Conservation (phyloP, 2,888 invertebrate genomes). For the Nasonia oneida region DNA sequence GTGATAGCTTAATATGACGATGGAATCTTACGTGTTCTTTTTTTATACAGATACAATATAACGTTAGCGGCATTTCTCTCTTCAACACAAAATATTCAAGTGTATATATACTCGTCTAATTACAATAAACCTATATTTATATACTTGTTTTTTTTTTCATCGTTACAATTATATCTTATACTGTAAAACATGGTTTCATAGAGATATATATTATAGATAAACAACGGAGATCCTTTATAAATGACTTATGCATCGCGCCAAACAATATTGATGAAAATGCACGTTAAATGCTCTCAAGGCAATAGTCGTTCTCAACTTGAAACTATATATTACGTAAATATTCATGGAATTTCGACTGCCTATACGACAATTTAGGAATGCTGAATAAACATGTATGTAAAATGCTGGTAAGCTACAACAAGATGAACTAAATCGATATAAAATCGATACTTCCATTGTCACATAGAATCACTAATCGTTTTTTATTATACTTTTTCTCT, state of each 20-base stretch:
- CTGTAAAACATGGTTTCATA: not conserved
- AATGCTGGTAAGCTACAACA: not conserved
- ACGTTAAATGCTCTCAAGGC: not conserved
- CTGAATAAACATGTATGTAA: not conserved
- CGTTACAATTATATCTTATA: conserved; percentile 7
- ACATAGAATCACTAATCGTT: not conserved
- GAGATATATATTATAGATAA: not conserved
- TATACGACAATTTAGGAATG: not conserved
- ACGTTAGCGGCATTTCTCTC: not conserved
- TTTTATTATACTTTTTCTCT: not conserved
- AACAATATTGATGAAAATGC: conserved; percentile 11
- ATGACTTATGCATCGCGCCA: conserved; percentile 12
- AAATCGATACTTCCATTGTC: conserved; percentile 16
- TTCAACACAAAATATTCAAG: not conserved
- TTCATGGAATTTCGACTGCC: not conserved
- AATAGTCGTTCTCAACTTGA: not conserved
- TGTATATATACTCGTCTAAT: not conserved
- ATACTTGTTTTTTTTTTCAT: not conserved
- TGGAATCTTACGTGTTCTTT: conserved; percentile 5
- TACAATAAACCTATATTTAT: conserved; percentile 11
- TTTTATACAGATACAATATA: not conserved
- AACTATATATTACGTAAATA: not conserved
- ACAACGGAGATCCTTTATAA: not conserved
- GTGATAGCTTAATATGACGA: conserved; percentile 13
- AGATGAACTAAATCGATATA: conserved; percentile 19